A percentile compares a stretch with the other conserved stretches of the same genome.
Conservation (phyloP, 2,113 vertebrate genomes). For the Brachypteracias leptosomus region DNA sequence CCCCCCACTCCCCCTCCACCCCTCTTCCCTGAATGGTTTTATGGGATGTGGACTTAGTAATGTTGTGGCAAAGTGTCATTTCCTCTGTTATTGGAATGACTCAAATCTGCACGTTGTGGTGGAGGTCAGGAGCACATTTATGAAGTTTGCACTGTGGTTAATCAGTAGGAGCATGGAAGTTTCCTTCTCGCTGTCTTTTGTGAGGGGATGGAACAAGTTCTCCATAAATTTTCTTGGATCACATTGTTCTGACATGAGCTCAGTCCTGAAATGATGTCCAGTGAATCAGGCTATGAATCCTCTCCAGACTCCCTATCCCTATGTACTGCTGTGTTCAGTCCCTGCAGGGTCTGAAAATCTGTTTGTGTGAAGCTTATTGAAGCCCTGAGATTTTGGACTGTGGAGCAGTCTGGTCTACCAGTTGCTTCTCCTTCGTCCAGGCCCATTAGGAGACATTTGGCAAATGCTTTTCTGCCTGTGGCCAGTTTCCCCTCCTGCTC, state of each 20-base stretch:
- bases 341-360: neutral
- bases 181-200: neutral
- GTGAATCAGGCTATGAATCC: neutral
- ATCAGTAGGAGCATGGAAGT: constrained; percentile 54
- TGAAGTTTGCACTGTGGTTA: constrained; percentile 71
- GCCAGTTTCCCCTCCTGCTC: neutral
- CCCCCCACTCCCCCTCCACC: fast-evolving
- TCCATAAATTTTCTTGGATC: neutral
- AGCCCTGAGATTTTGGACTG: neutral
- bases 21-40: constrained; percentile 42
- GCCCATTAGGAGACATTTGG: neutral
- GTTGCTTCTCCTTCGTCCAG: neutral
- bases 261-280: neutral
- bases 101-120: neutral
- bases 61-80: constrained; percentile 68
- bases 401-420: neutral
- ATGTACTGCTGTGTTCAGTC: neutral
- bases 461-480: neutral
- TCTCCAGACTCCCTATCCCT: neutral
- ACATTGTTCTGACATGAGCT: neutral
- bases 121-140: constrained; percentile 62
- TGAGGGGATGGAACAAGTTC: neutral
- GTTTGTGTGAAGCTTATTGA: neutral
- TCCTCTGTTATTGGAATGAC: constrained; percentile 66
- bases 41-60: constrained; percentile 67